Percentiles rank a stretch among this genome's conserved stretches.
These are phyloP conservation scores for Eurytoma adleriae DNA, from an alignment of 2,888 invertebrate species.

Conservation along the genomic window DNA sequence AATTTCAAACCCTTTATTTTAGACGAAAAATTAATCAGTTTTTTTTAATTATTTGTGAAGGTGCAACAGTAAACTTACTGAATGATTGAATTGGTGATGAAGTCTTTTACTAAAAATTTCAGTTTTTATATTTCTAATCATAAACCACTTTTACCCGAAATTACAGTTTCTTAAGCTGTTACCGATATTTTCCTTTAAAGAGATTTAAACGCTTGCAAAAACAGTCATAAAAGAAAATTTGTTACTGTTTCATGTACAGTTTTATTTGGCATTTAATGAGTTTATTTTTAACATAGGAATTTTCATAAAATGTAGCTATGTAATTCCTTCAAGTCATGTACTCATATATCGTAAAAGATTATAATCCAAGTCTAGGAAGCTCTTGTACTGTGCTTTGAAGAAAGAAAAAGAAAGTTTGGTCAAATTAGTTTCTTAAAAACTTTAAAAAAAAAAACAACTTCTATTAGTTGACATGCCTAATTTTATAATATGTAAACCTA, in stretches of 20 bases:
- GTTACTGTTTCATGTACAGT: neutral
- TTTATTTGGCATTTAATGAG: conserved; percentile 24
- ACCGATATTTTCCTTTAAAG: conserved; percentile 26
- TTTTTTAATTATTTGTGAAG: no score
- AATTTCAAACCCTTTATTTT: no score
- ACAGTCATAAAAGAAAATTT: neutral
- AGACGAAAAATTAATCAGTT: no score
- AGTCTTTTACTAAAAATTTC: neutral
- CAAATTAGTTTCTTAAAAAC: conserved; percentile 18
- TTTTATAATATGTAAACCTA: conserved; percentile 39
- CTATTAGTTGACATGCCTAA: conserved; percentile 44
- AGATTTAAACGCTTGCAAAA: conserved; percentile 13
- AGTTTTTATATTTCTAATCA: conserved; percentile 2
- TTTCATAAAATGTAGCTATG: conserved; percentile 21
- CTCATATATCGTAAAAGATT: conserved; percentile 23
- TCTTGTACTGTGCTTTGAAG: conserved; percentile 17
- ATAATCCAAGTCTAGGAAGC: conserved; percentile 24
- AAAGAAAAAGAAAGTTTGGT: conserved; percentile 21
- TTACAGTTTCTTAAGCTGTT: conserved; percentile 15
- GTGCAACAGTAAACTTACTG: no score
- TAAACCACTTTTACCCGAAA: conserved; percentile 29
- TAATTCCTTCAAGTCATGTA: conserved; percentile 26
- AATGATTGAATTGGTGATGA: no score
- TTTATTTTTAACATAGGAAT: conserved; percentile 15
- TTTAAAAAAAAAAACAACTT: conserved; percentile 34